phyloP scores from a whole-genome alignment of 2,113 vertebrate genomes.

The Zootoca vivipara region DNA sequence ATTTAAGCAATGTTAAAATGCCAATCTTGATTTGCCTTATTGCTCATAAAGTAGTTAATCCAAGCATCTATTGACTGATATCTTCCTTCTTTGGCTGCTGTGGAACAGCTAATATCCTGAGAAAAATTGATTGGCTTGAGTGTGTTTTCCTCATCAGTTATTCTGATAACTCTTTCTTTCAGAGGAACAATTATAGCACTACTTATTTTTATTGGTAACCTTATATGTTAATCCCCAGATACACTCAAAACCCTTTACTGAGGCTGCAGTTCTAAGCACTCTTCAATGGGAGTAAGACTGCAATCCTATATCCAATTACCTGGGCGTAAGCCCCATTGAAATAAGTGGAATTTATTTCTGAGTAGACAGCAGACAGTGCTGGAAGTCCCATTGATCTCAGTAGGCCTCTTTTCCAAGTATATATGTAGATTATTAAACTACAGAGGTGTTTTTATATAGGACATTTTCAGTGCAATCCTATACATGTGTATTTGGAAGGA shows the following conservation, averaged over 20 bases:
- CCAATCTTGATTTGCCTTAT: constrained; percentile 77
- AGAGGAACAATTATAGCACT: constrained; percentile 31
- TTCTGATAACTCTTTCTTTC: constrained; percentile 57
- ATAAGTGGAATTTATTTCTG: background rate
- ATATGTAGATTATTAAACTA: no score
- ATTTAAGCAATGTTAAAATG: constrained; percentile 67
- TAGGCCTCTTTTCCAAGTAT: background rate
- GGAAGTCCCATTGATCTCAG: background rate
- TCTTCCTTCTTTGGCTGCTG: constrained; percentile 71
- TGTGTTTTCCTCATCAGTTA: constrained; percentile 78
- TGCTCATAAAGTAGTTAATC: constrained; percentile 73
- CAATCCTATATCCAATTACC: background rate
- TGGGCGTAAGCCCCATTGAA: background rate
- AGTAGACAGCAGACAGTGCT: background rate
- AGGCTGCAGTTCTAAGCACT: background rate
- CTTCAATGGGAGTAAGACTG: background rate
- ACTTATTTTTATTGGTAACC: background rate
- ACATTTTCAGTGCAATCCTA: no score
- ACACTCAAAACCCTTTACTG: background rate
- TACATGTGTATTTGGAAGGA: no score
- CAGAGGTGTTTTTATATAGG: no score
- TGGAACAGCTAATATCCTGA: constrained; percentile 74
- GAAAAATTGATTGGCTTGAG: constrained; percentile 74
- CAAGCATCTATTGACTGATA: constrained; percentile 75
- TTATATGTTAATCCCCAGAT: background rate